Percentiles rank a stretch among this genome's conserved stretches.
Evolutionary conservation across 2,797 vertebrate genomes (phyloP).

Genomic region (Peromyscus attwateri): DNA sequence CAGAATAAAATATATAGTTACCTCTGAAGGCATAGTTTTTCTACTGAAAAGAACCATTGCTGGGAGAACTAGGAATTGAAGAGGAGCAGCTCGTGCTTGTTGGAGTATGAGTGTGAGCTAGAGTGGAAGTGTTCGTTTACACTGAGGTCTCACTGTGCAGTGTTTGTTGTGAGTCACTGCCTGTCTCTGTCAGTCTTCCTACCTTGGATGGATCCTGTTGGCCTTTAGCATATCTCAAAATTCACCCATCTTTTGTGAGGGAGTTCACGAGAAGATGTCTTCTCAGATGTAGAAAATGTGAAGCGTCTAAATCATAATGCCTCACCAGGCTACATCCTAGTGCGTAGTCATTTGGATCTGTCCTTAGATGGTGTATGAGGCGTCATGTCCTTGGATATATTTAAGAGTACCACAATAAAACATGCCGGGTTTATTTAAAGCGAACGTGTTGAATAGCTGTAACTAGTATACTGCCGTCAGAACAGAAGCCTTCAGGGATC

Average conservation of each 20-base stretch:
- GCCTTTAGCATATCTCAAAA: constrained; percentile 59
- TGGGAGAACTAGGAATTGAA: constrained; percentile 16
- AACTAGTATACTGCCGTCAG: background rate
- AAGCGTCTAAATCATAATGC: constrained; percentile 74
- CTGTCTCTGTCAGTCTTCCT: constrained; percentile 60
- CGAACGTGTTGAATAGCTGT: background rate
- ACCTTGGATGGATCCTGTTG: constrained; percentile 24
- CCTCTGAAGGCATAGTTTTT: background rate
- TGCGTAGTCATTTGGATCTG: constrained; percentile 63
- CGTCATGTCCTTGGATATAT: background rate
- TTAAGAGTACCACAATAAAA: background rate
- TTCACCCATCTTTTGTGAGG: constrained; percentile 67
- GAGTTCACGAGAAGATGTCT: constrained; percentile 70
- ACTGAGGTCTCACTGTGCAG: constrained; percentile 43
- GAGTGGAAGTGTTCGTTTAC: constrained; percentile 8
- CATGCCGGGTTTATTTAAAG: background rate
- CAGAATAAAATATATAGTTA: constrained; percentile 23
- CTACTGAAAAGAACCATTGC: background rate
- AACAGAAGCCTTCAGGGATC: background rate
- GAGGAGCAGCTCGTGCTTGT: constrained; percentile 29
- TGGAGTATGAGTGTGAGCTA: background rate
- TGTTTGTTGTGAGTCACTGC: constrained; percentile 58
- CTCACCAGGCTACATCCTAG: constrained; percentile 70
- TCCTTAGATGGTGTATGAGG: constrained; percentile 63
- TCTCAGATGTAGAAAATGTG: constrained; percentile 79